Evolutionary conservation across 1,140 invertebrate species (phyloP).

Genomic region (Sycophila sp.): DNA sequence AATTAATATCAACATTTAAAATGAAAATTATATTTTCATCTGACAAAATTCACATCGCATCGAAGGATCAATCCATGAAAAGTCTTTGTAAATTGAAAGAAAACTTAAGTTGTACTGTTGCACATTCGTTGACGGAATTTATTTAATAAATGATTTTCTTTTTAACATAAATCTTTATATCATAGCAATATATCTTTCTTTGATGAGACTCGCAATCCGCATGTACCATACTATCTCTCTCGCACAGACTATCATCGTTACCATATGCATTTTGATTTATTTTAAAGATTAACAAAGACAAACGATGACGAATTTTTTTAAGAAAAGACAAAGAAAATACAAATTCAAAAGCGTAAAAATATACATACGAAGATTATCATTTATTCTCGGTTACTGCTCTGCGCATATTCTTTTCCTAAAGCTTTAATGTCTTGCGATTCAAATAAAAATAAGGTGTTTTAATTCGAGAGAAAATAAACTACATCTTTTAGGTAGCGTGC

Average conservation of each 20-base stretch:
- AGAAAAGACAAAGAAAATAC: background rate
- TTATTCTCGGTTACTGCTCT: slow-evolving; percentile 28
- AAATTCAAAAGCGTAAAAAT: slow-evolving; percentile 6
- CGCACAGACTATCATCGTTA: too few species aligned
- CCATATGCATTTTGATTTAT: slow-evolving; percentile 2
- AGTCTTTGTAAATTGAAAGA: too few species aligned
- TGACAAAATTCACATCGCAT: too few species aligned
- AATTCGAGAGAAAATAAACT: background rate
- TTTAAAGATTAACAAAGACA: background rate
- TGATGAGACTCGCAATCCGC: background rate
- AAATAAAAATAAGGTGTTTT: background rate
- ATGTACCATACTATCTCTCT: slow-evolving; percentile 1
- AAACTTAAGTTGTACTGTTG: background rate
- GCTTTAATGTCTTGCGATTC: background rate
- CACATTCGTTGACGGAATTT: slow-evolving; percentile 3
- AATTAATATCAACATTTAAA: too few species aligned
- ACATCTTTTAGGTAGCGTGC: background rate
- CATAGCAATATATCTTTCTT: slow-evolving; percentile 1
- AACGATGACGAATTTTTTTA: background rate
- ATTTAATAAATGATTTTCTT: too few species aligned
- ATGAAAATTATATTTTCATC: too few species aligned
- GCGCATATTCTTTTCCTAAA: background rate
- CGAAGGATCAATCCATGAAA: too few species aligned
- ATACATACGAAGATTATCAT: background rate
- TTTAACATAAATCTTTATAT: background rate